phyloP scores from a whole-genome alignment of 2,888 invertebrate genomes.

The Sialis fuliginosa region DNA sequence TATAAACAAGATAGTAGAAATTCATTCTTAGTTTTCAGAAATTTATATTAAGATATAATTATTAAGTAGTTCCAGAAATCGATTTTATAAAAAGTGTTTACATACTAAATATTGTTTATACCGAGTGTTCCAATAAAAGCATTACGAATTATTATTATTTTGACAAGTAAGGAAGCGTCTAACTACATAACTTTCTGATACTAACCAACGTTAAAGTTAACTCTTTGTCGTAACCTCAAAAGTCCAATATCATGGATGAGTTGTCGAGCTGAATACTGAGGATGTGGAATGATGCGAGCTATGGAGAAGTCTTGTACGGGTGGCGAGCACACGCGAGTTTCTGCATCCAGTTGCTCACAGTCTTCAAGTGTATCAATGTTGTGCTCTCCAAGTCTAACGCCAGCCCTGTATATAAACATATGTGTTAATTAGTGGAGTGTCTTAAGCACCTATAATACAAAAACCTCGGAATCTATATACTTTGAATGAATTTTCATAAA shows the following conservation, averaged over 20 bases:
- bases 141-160: too few species aligned
- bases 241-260: constrained; percentile 41
- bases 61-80: too few species aligned
- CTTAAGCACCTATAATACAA: background rate
- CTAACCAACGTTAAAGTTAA: constrained; percentile 19
- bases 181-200: background rate
- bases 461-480: too few species aligned
- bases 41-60: too few species aligned
- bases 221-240: constrained; percentile 25
- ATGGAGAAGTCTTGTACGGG: constrained; percentile 33
- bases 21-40: too few species aligned
- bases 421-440: too few species aligned
- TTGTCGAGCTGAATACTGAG: constrained; percentile 27
- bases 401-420: constrained; percentile 24
- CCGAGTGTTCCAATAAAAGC: too few species aligned
- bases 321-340: constrained; percentile 23
- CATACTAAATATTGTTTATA: too few species aligned
- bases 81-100: too few species aligned
- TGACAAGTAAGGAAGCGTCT: too few species aligned
- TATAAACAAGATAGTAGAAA: too few species aligned
- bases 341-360: constrained; percentile 19
- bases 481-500: too few species aligned
- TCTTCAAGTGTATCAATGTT: constrained; percentile 26
- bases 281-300: constrained; percentile 30
- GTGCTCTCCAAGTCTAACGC: constrained; percentile 46